Conservation (phyloP, 2,113 vertebrate species). For the Agapornis roseicollis region DNA sequence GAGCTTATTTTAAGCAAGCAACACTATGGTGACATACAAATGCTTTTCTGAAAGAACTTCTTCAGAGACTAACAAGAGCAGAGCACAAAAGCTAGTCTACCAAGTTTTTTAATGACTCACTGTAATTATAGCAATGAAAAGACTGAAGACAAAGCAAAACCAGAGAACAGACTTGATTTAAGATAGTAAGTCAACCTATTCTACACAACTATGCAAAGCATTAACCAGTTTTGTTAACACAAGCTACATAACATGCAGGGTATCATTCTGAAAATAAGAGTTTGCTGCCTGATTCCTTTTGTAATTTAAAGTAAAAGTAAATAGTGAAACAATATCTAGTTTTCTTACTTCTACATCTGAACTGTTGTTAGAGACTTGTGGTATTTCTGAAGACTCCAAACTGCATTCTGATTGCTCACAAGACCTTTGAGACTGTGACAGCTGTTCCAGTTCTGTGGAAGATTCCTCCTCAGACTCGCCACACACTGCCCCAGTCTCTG, state of each 20-base stretch:
- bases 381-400: neutral
- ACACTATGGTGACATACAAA: neutral
- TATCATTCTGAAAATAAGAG: neutral
- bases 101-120: neutral
- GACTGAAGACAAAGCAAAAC: neutral
- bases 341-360: constrained; percentile 63
- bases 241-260: neutral
- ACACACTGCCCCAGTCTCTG: neutral
- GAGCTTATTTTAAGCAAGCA: neutral
- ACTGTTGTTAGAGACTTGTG: neutral
- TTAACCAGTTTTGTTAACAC: neutral
- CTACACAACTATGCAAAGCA: neutral
- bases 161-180: neutral
- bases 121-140: neutral
- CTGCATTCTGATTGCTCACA: neutral
- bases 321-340: neutral
- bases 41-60: neutral
- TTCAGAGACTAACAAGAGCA: neutral
- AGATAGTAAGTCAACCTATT: neutral
- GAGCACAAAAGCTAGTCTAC: neutral
- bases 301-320: neutral
- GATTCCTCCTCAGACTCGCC: neutral
- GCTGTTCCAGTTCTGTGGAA: neutral
- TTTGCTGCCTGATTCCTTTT: neutral
- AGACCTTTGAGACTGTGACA: constrained; percentile 8